Percentiles rank a stretch among this genome's conserved stretches.
Evolutionary conservation across 2,113 vertebrate species (phyloP).

Genomic region (Indicator maculatus): DNA sequence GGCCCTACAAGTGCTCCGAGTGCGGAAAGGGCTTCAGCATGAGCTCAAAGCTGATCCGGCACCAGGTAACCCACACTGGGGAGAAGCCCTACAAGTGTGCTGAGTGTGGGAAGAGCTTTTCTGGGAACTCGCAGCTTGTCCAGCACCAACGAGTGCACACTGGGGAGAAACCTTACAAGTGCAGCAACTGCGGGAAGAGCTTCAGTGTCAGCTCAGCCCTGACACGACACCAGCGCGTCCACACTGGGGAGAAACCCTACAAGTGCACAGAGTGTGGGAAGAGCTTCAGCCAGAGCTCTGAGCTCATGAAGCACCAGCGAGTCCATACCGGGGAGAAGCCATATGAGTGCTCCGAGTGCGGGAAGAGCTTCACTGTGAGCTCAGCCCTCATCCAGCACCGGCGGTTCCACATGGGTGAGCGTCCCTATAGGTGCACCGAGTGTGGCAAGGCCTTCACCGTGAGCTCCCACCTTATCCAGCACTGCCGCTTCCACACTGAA

Average conservation of each 20-base stretch:
- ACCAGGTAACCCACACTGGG: constrained; percentile 49
- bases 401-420: constrained; percentile 67
- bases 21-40: constrained; percentile 53
- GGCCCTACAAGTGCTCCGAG: constrained; percentile 12
- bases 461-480: constrained; percentile 75
- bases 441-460: constrained; percentile 75
- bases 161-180: constrained; percentile 34
- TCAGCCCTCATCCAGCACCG: constrained; percentile 74
- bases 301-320: constrained; percentile 73
- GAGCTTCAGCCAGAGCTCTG: constrained; percentile 73
- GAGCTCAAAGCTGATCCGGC: constrained; percentile 39
- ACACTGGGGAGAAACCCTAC: constrained; percentile 54
- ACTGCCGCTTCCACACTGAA: constrained; percentile 65
- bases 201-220: constrained; percentile 59
- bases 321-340: constrained; percentile 73
- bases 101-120: constrained; percentile 57
- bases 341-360: constrained; percentile 60
- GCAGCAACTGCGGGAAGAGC: constrained; percentile 24
- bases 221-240: constrained; percentile 31
- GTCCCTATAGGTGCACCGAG: constrained; percentile 63
- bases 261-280: constrained; percentile 53
- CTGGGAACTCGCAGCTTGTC: not conserved
- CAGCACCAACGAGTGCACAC: constrained; percentile 59
- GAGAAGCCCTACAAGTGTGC: constrained; percentile 59
- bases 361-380: constrained; percentile 70